A percentile compares a stretch with the other conserved stretches of the same genome.
phyloP scores from a whole-genome alignment of 2,888 invertebrate species.

The Heliconius charithonia region DNA sequence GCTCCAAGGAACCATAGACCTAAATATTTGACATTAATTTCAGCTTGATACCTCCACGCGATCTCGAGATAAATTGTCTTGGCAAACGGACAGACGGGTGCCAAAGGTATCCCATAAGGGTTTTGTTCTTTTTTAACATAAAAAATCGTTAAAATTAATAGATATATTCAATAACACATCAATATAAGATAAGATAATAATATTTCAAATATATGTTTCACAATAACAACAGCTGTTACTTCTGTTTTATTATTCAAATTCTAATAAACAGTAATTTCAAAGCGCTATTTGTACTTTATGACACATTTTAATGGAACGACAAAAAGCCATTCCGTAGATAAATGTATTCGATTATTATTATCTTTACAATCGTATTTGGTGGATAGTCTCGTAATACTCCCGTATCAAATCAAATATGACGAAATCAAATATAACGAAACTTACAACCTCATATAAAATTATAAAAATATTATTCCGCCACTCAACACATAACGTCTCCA shows the following conservation, averaged over 20 bases:
- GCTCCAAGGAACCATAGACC: too few species aligned
- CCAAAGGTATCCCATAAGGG: too few species aligned
- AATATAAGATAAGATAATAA: neutral
- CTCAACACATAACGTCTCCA: too few species aligned
- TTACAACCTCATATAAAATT: too few species aligned
- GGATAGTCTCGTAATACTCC: neutral
- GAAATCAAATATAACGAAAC: too few species aligned
- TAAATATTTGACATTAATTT: too few species aligned
- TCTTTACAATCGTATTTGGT: neutral
- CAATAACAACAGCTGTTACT: constrained; percentile 4
- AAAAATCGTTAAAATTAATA: neutral
- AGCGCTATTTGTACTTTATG: constrained; percentile 25
- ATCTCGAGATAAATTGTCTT: too few species aligned
- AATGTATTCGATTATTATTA: constrained; percentile 18
- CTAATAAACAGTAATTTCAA: constrained; percentile 18
- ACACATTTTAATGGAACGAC: constrained; percentile 31
- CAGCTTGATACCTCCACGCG: too few species aligned
- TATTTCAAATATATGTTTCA: neutral
- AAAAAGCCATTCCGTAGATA: constrained; percentile 29
- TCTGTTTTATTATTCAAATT: constrained; percentile 18
- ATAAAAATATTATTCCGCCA: too few species aligned
- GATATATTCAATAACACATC: neutral
- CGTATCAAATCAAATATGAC: neutral
- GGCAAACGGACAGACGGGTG: too few species aligned
- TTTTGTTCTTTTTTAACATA: too few species aligned